Conservation (phyloP, 1,140 invertebrate genomes). For the Phymorhynchus buccinoides region DNA sequence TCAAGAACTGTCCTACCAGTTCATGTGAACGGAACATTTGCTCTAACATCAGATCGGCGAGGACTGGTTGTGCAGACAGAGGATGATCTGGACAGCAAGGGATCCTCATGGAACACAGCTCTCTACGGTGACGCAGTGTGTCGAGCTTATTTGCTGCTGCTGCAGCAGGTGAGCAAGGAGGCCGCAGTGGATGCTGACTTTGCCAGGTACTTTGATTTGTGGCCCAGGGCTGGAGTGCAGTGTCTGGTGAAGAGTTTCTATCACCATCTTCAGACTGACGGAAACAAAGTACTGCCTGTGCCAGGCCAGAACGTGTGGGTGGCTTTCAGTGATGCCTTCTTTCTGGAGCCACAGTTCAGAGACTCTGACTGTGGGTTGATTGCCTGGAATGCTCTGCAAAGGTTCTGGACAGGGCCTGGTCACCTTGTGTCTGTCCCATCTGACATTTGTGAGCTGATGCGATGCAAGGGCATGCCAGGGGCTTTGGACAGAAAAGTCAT, state of each 20-base stretch:
- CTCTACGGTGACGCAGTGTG: constrained; percentile 41
- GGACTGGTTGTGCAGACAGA: constrained; percentile 43
- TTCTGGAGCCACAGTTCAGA: constrained; percentile 31
- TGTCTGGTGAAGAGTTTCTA: constrained; percentile 28
- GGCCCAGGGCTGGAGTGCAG: constrained; percentile 18
- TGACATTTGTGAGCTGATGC: constrained; percentile 12
- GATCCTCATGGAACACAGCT: constrained; percentile 56
- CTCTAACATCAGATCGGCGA: constrained; percentile 53
- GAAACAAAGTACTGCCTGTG: constrained; percentile 13
- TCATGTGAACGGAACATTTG: constrained; percentile 60
- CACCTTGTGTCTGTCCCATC: constrained; percentile 27
- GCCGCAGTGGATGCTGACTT: background rate
- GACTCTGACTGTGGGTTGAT: constrained; percentile 24
- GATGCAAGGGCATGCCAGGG: background rate
- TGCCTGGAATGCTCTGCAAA: constrained; percentile 23
- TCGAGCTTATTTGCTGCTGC: constrained; percentile 21
- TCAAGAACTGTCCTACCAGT: constrained; percentile 39
- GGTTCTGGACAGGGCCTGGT: constrained; percentile 31
- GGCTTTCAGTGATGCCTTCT: background rate
- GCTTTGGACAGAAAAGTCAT: constrained; percentile 1
- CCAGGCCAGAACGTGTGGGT: background rate
- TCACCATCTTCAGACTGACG: background rate
- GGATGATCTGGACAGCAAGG: constrained; percentile 43
- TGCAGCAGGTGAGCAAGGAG: constrained; percentile 11
- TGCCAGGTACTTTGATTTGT: constrained; percentile 27